Evolutionary conservation across 2,797 vertebrate genomes (phyloP).

Genomic region (Hipposideros larvatus): DNA sequence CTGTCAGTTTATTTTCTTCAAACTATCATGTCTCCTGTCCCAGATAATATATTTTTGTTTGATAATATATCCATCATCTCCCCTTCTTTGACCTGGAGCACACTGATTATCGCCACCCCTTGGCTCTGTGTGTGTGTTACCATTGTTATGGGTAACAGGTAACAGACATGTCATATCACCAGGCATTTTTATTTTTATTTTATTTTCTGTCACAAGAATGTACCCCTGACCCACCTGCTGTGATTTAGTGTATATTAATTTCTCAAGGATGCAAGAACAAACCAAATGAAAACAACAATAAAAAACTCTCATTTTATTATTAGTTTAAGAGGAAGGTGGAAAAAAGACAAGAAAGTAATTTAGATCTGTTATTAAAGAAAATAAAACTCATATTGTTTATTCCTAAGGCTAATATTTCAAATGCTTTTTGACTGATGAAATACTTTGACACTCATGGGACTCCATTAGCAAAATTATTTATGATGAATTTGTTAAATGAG

Average conservation of each 20-base stretch:
- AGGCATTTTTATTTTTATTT: neutral
- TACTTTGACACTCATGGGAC: neutral
- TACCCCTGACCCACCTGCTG: neutral
- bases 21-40: constrained; percentile 40
- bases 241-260: neutral
- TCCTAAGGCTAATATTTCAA: constrained; percentile 43
- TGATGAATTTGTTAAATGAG: neutral
- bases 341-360: neutral
- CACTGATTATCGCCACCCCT: neutral
- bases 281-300: neutral
- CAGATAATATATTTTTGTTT: constrained; percentile 58
- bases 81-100: neutral
- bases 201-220: neutral
- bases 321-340: neutral
- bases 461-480: neutral
- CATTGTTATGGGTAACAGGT: neutral
- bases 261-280: neutral
- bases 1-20: constrained; percentile 58
- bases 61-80: constrained; percentile 30
- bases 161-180: neutral
- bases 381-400: neutral
- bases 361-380: neutral
- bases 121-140: neutral
- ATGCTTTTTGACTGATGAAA: neutral
- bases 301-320: neutral